Evolutionary conservation across 2,113 vertebrate species (phyloP), one percentile per base, ranked within the genome.

Genomic region (Paralichthys olivaceus): DNA sequence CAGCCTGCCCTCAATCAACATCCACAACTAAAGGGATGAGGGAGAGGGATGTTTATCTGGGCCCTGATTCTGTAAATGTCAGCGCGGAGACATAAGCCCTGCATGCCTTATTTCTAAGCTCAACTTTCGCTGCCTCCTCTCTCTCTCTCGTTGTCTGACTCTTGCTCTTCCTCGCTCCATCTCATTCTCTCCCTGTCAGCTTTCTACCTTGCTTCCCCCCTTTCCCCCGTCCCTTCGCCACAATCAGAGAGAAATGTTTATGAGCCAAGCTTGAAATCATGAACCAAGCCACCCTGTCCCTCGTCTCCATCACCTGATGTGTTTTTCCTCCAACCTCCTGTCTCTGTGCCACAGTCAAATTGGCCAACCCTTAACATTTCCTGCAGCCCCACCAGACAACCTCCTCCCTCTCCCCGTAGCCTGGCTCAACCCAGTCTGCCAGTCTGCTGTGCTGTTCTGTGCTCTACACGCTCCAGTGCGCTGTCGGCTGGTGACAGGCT

Each of bases 401-500:
- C 78, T 85, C 75, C 83, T 84, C 88, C 69, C 84, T 67, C 70
- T 79, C 64, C 75, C 62, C 22, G 29, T 64, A 77, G 85, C 85
- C 78, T 34, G 77, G 76, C 81, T 86, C 85, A 87, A 83, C 84
- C 84, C 76, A 49, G 78, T 84, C 88, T 90, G 88, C 88, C 87
- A 87, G 85, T 89, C 85, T 85, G 77, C 87, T 62, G 64, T 68
- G 81, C 83, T 85, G 87, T 70, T 88, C 84, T 68, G 79, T 83
- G 83, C 85, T 88, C 85, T 90, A 74, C 91, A 92, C 91, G 93
- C 93, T 92, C 90, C 85, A 86, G 79, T 92, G 93, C 91, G 65
- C 92, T 89, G 92, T 92, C 84, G 82, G 89, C 85, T 90, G 89
- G 86, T 95, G 94, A 95, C 93, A 94, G 92, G 90, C 92, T 92